These are phyloP conservation scores for Oscheius onirici DNA, from an alignment of 2,888 invertebrate species.

Conservation along the genomic window DNA sequence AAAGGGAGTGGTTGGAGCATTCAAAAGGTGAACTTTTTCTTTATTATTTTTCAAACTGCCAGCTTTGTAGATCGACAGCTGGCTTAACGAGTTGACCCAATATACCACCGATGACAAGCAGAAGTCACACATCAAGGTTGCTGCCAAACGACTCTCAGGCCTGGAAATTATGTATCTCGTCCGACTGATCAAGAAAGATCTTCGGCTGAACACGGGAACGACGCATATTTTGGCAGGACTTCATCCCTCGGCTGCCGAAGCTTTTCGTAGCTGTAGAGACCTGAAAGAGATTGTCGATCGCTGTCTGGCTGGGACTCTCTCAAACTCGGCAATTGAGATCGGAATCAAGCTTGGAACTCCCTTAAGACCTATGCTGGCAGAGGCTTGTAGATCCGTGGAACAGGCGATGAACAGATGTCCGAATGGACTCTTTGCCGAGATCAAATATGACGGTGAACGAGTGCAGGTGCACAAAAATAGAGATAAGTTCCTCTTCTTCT, in stretches of 20 bases:
- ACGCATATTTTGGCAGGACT: constrained; percentile 82
- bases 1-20: constrained; percentile 52
- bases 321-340: constrained; percentile 72
- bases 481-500: constrained; percentile 86
- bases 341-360: constrained; percentile 85
- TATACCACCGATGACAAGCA: constrained; percentile 90
- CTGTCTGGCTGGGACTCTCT: constrained; percentile 58
- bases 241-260: constrained; percentile 86
- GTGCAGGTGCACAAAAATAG: constrained; percentile 92
- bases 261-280: constrained; percentile 78
- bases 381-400: constrained; percentile 89
- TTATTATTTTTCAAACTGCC: neutral
- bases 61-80: constrained; percentile 76
- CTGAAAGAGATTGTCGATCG: constrained; percentile 43
- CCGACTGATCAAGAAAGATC: constrained; percentile 87
- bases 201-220: constrained; percentile 85
- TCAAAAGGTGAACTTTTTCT: constrained; percentile 44
- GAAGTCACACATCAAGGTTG: constrained; percentile 80
- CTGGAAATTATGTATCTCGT: constrained; percentile 87
- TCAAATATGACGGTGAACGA: constrained; percentile 95
- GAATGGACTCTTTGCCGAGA: constrained; percentile 89
- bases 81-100: constrained; percentile 81
- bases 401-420: constrained; percentile 92
- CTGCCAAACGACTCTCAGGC: constrained; percentile 81
- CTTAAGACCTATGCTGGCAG: constrained; percentile 91